Conservation (phyloP, 2,888 invertebrate species). For the Chymomyza fuscimana region DNA sequence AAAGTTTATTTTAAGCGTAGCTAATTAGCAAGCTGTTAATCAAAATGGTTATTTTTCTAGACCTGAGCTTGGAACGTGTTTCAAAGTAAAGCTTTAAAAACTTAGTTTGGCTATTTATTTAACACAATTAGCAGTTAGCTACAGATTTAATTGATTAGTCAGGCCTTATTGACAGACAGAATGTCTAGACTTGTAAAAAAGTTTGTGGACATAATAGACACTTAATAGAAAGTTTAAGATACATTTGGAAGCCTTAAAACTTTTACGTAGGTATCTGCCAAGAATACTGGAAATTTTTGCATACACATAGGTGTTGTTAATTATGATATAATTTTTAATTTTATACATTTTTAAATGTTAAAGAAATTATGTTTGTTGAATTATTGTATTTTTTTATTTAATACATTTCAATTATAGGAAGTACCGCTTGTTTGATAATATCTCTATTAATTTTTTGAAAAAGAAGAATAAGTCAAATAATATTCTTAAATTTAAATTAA, state of each 20-base stretch:
- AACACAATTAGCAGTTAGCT: not conserved
- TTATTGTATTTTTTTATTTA: too few relatives aligned
- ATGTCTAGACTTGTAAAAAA: not conserved
- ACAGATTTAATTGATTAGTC: not conserved
- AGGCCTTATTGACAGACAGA: not conserved
- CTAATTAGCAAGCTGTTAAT: constrained; percentile 51
- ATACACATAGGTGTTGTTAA: too few relatives aligned
- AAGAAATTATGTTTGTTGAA: too few relatives aligned
- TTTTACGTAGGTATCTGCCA: too few relatives aligned
- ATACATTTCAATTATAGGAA: too few relatives aligned
- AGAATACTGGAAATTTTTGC: too few relatives aligned
- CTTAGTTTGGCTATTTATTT: not conserved
- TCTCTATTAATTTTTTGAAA: too few relatives aligned
- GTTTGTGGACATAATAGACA: not conserved
- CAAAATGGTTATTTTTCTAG: not conserved
- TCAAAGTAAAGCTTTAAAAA: not conserved
- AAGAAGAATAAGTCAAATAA: too few relatives aligned
- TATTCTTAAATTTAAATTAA: too few relatives aligned
- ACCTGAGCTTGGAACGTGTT: not conserved
- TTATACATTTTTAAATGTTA: too few relatives aligned
- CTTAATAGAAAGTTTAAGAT: not conserved
- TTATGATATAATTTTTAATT: too few relatives aligned
- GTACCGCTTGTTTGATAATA: too few relatives aligned
- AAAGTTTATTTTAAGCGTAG: constrained; percentile 36
- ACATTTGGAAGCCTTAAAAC: not conserved